Evolutionary conservation across 2,888 invertebrate species (phyloP).

Genomic region (Syrista parreyssii): DNA sequence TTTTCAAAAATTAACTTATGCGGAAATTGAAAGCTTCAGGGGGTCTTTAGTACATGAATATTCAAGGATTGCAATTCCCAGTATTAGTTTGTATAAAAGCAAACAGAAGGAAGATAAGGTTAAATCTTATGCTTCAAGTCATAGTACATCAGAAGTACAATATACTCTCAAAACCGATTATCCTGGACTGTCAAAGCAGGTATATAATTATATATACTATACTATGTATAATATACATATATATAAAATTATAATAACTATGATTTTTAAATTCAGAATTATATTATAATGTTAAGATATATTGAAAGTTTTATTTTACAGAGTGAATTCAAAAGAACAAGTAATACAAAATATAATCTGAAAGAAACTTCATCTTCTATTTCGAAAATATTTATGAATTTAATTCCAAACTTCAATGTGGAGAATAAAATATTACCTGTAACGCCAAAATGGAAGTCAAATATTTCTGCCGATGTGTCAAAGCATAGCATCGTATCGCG

Average conservation of each 20-base stretch:
- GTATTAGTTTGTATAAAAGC: slow-evolving; percentile 17
- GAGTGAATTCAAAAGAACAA: slow-evolving; percentile 13
- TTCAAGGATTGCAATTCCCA: slow-evolving; percentile 23
- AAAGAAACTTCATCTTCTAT: slow-evolving; percentile 51
- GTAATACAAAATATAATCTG: slow-evolving; percentile 17
- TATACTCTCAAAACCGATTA: too few relatives aligned
- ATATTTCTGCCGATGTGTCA: slow-evolving; percentile 51
- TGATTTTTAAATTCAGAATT: slow-evolving; percentile 3
- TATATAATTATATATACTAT: background rate
- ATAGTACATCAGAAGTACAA: slow-evolving; percentile 9
- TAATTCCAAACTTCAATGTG: slow-evolving; percentile 61
- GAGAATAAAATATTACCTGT: slow-evolving; percentile 42
- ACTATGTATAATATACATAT: slow-evolving; percentile 12
- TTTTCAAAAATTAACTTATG: slow-evolving; percentile 66
- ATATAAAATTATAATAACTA: slow-evolving; percentile 1
- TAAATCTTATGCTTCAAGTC: background rate
- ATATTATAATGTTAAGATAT: slow-evolving; percentile 1
- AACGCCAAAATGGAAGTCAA: slow-evolving; percentile 68
- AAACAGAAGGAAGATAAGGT: slow-evolving; percentile 25
- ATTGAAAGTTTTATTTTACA: slow-evolving; percentile 14
- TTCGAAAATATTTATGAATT: slow-evolving; percentile 64
- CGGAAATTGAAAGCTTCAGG: slow-evolving; percentile 51
- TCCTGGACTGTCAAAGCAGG: background rate
- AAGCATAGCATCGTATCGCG: slow-evolving; percentile 74
- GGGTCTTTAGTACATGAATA: slow-evolving; percentile 37